Evolutionary conservation across 2,888 invertebrate species (phyloP).

Genomic region (Drosophila basisetae): DNA sequence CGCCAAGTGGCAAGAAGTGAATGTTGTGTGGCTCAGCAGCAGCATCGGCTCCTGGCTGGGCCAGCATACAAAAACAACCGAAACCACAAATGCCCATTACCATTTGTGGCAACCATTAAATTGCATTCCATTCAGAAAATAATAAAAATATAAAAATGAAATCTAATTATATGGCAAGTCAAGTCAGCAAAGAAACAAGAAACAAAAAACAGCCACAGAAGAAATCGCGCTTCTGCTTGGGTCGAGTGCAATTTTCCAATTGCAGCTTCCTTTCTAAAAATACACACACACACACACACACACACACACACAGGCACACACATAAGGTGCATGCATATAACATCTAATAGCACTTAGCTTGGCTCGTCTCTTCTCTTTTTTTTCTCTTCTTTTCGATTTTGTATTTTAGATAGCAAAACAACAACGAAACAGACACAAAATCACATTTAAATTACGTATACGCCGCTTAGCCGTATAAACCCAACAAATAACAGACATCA

Average conservation of each 20-base stretch:
- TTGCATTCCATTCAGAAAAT: conserved; percentile 30
- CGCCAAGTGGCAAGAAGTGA: conserved; percentile 53
- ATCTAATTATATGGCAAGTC: conserved; percentile 60
- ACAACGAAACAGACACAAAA: conserved; percentile 40
- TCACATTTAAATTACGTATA: conserved; percentile 78
- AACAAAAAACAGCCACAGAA: conserved; percentile 21
- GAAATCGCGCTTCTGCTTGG: conserved; percentile 27
- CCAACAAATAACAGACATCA: conserved; percentile 71
- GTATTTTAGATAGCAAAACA: conserved; percentile 57
- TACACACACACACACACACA: conserved; percentile 16
- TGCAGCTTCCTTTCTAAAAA: conserved; percentile 74
- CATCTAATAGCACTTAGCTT: conserved; percentile 47
- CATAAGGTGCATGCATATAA: conserved; percentile 32
- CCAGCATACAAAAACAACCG: neutral
- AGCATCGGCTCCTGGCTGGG: conserved; percentile 22
- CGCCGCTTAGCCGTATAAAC: conserved; percentile 52
- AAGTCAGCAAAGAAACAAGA: conserved; percentile 12
- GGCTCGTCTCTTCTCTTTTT: conserved; percentile 37
- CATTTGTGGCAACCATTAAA: conserved; percentile 48
- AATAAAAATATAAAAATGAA: conserved; percentile 61
- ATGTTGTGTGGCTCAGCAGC: conserved; percentile 50
- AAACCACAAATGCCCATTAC: conserved; percentile 52
- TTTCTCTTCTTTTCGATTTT: conserved; percentile 47
- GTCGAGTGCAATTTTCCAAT: conserved; percentile 34
- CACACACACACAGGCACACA: conserved; percentile 20